phyloP scores from a whole-genome alignment of 2,797 vertebrate genomes.

The Tokudaia tokunoshimensis region DNA sequence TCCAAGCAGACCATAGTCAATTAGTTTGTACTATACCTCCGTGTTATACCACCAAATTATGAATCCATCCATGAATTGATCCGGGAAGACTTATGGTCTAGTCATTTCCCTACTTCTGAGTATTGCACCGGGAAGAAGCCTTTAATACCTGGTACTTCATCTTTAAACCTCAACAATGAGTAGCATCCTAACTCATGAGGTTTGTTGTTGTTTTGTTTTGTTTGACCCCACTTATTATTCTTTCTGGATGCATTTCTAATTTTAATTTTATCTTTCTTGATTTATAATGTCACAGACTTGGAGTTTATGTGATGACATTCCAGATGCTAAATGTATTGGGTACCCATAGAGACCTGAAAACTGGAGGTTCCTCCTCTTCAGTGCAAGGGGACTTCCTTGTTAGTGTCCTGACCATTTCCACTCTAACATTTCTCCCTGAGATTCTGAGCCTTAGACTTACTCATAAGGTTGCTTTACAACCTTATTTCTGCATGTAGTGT shows the following conservation, averaged over 20 bases:
- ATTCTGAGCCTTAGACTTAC: neutral
- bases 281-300: neutral
- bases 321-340: neutral
- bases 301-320: neutral
- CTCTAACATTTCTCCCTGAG: neutral
- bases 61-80: neutral
- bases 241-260: neutral
- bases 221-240: neutral
- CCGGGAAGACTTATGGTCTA: neutral
- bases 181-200: neutral
- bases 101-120: too few relatives aligned
- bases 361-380: neutral
- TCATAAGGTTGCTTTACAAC: neutral
- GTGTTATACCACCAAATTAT: neutral
- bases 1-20: neutral
- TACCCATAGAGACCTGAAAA: neutral
- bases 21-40: neutral
- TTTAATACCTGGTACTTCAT: neutral
- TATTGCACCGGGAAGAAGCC: neutral
- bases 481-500: neutral
- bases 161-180: neutral
- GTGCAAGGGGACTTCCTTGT: neutral
- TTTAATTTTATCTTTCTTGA: neutral
- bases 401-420: neutral
- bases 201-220: neutral